These are phyloP conservation scores for Microplitis mediator DNA, from an alignment of 1,140 invertebrate genomes.

Conservation along the genomic window DNA sequence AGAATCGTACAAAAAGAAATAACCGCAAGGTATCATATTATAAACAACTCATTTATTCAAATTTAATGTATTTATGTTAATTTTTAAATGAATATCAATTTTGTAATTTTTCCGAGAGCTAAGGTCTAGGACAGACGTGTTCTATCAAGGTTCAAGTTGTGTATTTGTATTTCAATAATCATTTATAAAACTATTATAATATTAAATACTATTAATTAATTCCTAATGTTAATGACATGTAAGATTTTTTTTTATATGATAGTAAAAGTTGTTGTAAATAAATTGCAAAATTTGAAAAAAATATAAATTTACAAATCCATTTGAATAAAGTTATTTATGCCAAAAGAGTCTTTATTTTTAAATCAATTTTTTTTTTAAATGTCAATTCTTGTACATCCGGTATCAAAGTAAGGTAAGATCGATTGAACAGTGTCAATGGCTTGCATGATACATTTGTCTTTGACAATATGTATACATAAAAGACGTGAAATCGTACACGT, in stretches of 20 bases:
- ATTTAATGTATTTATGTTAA: not conserved
- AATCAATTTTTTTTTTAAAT: not conserved
- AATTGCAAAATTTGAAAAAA: too few species aligned
- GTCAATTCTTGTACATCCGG: not conserved
- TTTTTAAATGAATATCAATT: not conserved
- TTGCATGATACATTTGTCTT: conserved; percentile 11
- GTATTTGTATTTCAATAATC: too few species aligned
- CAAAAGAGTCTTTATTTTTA: not conserved
- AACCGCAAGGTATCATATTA: too few species aligned
- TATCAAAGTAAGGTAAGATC: conserved; percentile 41
- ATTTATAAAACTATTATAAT: too few species aligned
- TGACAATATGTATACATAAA: too few species aligned
- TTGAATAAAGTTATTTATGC: not conserved
- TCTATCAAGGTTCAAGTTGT: too few species aligned
- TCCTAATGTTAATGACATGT: too few species aligned
- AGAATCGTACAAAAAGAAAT: too few species aligned
- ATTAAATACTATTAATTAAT: too few species aligned
- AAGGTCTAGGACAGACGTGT: not conserved
- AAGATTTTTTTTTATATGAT: too few species aligned
- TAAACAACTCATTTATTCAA: not conserved
- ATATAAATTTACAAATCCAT: not conserved
- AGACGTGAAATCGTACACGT: not conserved
- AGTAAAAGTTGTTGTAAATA: too few species aligned
- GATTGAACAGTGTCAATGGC: conserved; percentile 47
- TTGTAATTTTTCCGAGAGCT: not conserved